Base-by-base conservation (phyloP, 2,797 vertebrate species). In the Notoglanidium macrostoma region DNA sequence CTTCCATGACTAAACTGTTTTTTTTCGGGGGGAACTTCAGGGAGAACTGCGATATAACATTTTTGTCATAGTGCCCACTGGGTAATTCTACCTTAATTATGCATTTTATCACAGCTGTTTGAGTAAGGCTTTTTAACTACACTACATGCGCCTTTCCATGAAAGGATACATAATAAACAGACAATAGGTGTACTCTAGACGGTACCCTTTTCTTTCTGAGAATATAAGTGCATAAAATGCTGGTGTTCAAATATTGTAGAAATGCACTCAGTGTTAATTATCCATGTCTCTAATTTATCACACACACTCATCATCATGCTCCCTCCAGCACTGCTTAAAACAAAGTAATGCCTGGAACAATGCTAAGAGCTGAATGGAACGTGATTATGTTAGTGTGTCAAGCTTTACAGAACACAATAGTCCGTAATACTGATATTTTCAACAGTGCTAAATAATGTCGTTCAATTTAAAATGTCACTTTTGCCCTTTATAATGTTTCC, bases 401-500 rank as follows among this genome's bases (percentile, higher is more conserved):
- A 35, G 6, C n/a, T 44, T 55, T 15, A 46, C 29, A 54, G 17
- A 23, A 46, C 32, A 26, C 15, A 51, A 32, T 11, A 35, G 79
- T 23, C 44, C 55, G 32, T n/a, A 54, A 65, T 76, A 46, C 23
- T 21, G 29, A 51, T 29, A 40, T 55, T 55, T 65, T n/a, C 59
- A 26, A 83, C 21, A 29, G 19, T 7, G 44, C 32, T 14, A 26
- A 76, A 74, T 77, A 65, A 76, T 83, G 40, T n/a, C 0, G 23
- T 10, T 46, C 79, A 17, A n/a, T 81, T 81, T 17, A 63, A 82
- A 61, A 67, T 44, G 68, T 17, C 78, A 76, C 63, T 67, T 49
- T 51, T 74, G 46, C 46, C 54, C 54, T 79, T 79, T 59, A 6
- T 35, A 87, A 65, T 67, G 32, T 54, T 65, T 55, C 57, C 80